phyloP scores from a whole-genome alignment of 2,797 vertebrate species.

The Clarias platycephalus region DNA sequence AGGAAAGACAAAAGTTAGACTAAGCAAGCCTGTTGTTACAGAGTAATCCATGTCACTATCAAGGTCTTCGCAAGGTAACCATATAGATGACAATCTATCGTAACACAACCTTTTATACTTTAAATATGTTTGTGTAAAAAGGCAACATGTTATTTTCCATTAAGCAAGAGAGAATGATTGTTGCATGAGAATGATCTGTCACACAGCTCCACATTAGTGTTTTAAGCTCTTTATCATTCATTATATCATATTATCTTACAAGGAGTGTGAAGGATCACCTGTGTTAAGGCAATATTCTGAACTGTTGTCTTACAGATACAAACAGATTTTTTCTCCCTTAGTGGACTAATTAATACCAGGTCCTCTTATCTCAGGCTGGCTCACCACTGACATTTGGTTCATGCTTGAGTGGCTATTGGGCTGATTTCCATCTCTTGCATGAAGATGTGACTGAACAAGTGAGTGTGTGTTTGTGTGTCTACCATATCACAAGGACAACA shows the following conservation, averaged over 20 bases:
- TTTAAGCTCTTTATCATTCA: slow-evolving; percentile 40
- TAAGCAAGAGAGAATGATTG: not conserved
- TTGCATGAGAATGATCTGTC: slow-evolving; percentile 11
- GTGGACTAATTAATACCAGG: slow-evolving; percentile 75
- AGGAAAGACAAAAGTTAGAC: not conserved
- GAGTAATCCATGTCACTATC: not conserved
- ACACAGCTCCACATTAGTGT: not conserved
- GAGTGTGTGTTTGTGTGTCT: slow-evolving; percentile 57
- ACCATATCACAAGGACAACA: slow-evolving; percentile 67
- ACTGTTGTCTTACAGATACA: slow-evolving; percentile 62
- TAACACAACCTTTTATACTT: not conserved
- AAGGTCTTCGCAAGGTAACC: not conserved
- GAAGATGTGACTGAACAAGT: slow-evolving; percentile 67
- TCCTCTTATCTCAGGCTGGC: slow-evolving; percentile 71
- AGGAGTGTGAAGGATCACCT: slow-evolving; percentile 66
- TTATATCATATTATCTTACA: slow-evolving; percentile 57
- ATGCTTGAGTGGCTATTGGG: slow-evolving; percentile 80
- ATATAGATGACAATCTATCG: not conserved
- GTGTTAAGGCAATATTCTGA: slow-evolving; percentile 67
- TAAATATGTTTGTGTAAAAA: slow-evolving; percentile 3
- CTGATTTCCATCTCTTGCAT: slow-evolving; percentile 81
- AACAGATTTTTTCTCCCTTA: slow-evolving; percentile 60
- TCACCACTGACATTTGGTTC: slow-evolving; percentile 81
- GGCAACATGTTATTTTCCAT: not conserved
- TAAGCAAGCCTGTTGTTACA: not conserved